Evolutionary conservation across 1,140 invertebrate species (phyloP), one percentile per base, ranked within the genome.

Genomic region (Elymnias hypermnestra): DNA sequence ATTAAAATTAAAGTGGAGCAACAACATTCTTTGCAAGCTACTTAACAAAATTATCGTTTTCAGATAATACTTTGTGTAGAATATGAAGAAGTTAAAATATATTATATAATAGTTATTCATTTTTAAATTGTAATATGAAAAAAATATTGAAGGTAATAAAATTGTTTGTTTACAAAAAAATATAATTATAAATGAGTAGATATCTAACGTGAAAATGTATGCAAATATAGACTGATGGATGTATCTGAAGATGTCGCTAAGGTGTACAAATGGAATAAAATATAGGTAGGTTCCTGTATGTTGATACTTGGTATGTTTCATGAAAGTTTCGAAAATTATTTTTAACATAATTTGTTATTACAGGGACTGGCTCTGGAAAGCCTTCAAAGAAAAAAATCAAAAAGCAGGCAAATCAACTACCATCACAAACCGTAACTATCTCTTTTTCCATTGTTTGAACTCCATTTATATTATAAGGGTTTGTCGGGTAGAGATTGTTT

Each of bases 361-460:
- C 73, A 82, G 79, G 77, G 33, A 58, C 72, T 15, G 76, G 66
- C 10, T 53, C 66, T 8, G 70, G 70, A 29, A 81, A 83, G 60
- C 74, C 74, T 13, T 62, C 68, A 3, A 87, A 84, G 68, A 87
- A 87, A 60, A 87, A 87, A 61, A 35, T 65, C 10, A 87, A 86
- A 65, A 87, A 87, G 51, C 66, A 66, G 42, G 29, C 43, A 7
- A 70, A 77, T 22, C 68, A 66, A 26, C 65, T 65, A 2, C 56
- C 66, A 21, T 64, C 66, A 25, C 66, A 68, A 63, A 64, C 41
- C 31, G 78, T 83, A 72, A 78, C 50, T 75, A 71, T 53, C 29
- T 21, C 6, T 21, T 21, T 21, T 21, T 21, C 19, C n/a, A n/a
- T n/a, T n/a, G n/a, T n/a, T n/a, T n/a, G n/a, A n/a, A n/a, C n/a